Conservation (phyloP, 2,888 invertebrate species). For the Panorpa germanica region DNA sequence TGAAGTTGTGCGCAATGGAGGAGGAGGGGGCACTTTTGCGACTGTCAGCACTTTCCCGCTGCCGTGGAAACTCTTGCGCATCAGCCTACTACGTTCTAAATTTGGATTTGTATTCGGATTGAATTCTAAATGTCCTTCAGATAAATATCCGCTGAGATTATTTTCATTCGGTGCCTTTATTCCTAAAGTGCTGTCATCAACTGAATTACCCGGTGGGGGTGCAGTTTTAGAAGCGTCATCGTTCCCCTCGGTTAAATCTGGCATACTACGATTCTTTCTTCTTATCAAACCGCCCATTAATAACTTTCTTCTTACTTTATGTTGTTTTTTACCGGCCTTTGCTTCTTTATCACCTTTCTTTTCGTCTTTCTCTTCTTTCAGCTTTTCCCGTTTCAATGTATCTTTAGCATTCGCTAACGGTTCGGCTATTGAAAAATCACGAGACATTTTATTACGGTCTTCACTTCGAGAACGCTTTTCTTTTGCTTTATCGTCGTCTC, state of each 20-base stretch:
- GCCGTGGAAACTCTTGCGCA: constrained; percentile 78
- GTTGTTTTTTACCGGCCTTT: constrained; percentile 70
- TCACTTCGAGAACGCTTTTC: constrained; percentile 71
- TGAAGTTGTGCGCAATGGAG: constrained; percentile 72
- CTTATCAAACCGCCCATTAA: constrained; percentile 79
- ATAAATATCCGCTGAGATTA: constrained; percentile 59
- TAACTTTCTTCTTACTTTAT: constrained; percentile 71
- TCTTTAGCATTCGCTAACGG: constrained; percentile 29
- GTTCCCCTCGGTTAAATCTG: constrained; percentile 70
- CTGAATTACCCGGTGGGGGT: constrained; percentile 30
- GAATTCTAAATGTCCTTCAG: constrained; percentile 74
- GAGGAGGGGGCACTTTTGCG: constrained; percentile 70
- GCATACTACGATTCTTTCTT: constrained; percentile 80
- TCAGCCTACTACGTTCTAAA: constrained; percentile 66
- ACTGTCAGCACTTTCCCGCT: constrained; percentile 67
- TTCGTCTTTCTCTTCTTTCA: constrained; percentile 37
- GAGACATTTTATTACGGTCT: constrained; percentile 58
- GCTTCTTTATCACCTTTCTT: constrained; percentile 46
- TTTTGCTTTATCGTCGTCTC: constrained; percentile 48
- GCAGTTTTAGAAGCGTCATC: constrained; percentile 26
- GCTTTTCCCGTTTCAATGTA: constrained; percentile 30
- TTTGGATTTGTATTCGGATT: constrained; percentile 54
- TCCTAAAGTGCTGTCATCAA: constrained; percentile 63
- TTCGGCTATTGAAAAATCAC: constrained; percentile 51
- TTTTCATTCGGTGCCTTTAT: constrained; percentile 38